These are phyloP conservation scores for Uloborus plumipes DNA, from an alignment of 2,888 invertebrate species.

Conservation along the genomic window DNA sequence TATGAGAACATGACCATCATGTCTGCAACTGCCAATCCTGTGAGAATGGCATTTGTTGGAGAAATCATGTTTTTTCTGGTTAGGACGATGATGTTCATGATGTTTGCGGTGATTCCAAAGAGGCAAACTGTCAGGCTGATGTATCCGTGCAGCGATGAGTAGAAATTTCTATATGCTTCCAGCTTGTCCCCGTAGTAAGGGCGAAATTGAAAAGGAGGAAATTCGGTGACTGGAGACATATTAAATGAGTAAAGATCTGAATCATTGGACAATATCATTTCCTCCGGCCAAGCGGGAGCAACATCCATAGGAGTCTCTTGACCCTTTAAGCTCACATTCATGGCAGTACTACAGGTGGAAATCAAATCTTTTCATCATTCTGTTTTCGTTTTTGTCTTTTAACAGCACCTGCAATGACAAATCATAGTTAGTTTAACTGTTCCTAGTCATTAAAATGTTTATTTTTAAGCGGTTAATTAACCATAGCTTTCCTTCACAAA, in stretches of 20 bases:
- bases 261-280: constrained; percentile 40
- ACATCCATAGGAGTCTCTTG: background rate
- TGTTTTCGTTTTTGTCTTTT: background rate
- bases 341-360: constrained; percentile 5
- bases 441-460: no score
- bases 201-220: background rate
- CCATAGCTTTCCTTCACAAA: no score
- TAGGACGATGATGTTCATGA: constrained; percentile 89
- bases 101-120: constrained; percentile 90
- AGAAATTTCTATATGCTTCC: constrained; percentile 76
- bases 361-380: background rate
- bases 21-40: constrained; percentile 88
- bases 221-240: constrained; percentile 13
- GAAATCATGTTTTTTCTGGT: constrained; percentile 91
- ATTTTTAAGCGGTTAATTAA: no score
- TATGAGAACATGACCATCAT: constrained; percentile 91
- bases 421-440: no score
- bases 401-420: constrained; percentile 7
- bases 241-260: constrained; percentile 7
- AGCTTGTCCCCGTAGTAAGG: constrained; percentile 65
- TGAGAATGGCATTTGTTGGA: constrained; percentile 91
- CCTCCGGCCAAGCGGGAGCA: constrained; percentile 15
- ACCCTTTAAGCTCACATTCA: constrained; percentile 34
- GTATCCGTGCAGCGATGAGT: constrained; percentile 85
- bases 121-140: constrained; percentile 88